Base-by-base conservation (phyloP, 2,888 invertebrate species). In the Pyrrhopygopsis socrates region DNA sequence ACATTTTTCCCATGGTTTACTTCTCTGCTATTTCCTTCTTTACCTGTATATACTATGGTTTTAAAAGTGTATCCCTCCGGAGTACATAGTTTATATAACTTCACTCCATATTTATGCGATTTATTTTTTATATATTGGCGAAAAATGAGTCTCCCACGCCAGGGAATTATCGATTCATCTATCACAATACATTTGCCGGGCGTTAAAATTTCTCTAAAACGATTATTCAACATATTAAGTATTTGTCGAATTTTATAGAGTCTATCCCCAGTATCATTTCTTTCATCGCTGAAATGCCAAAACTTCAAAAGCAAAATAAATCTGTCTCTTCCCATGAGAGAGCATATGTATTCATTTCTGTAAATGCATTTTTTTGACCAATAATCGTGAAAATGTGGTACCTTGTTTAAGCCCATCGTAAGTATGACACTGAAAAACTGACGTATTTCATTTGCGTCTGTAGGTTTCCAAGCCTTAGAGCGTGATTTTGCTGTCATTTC, bases 101-200 rank as follows among this genome's bases (percentile, higher is more conserved):
- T 95, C n/a, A 95, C 82, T 1, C 94, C 94, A 81, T 94, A 95
- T 71, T 91, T 91, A 71, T 93, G 92, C 24, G 89, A 63, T 83
- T 95, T 95, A 71, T 90, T 91, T 38, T 92, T 92, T 34, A 95
- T 95, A 77, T 95, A 95, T 81, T 95, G 95, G 8, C 93, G 89
- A 80, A 95, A 94, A n/a, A 79, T 68, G 15, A 96, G 86, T 73
- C 94, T 90, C 11, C 94, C 94, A 71, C 93, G 82, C 91, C 92
- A 95, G 65, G 93, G 93, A 60, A 95, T 90, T 86, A 87, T 75
- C 1, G 81, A 67, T 84, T 89, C 87, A 45, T 90, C 87, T 41
- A 88, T 67, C 6, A 54, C 54, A 4, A 54, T 15, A n/a, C 5
- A 4, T 45, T 45, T 45, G 6, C 45, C 45, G 3, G 45, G 45